A percentile compares a stretch with the other conserved stretches of the same genome.
phyloP scores from a whole-genome alignment of 2,113 vertebrate genomes.

The Caretta caretta region DNA sequence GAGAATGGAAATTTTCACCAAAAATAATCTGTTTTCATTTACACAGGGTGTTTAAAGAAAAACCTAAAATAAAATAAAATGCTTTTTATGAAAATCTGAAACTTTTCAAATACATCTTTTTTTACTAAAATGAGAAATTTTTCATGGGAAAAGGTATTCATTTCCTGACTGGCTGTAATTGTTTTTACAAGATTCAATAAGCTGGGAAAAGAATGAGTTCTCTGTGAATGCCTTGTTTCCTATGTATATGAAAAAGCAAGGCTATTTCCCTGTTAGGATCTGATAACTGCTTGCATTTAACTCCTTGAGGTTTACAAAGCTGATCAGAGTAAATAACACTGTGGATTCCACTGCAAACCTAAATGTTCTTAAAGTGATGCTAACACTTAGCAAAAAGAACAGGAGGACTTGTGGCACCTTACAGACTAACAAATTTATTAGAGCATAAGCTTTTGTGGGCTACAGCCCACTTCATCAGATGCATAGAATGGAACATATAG shows the following conservation, averaged over 20 bases:
- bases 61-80: background rate
- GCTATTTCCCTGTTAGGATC: background rate
- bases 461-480: too few species aligned
- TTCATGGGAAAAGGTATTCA: background rate
- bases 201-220: rapidly evolving
- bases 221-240: background rate
- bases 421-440: too few species aligned
- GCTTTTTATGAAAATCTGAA: background rate
- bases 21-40: background rate
- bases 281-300: background rate
- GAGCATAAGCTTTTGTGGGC: too few species aligned
- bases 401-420: too few species aligned
- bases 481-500: too few species aligned
- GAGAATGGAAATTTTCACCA: background rate
- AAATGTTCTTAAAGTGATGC: background rate
- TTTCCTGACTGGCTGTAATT: background rate
- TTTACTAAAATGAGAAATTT: background rate
- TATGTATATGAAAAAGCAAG: rapidly evolving
- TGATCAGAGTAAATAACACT: background rate
- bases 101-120: background rate
- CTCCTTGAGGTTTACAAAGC: background rate
- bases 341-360: background rate
- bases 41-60: background rate
- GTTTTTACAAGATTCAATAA: rapidly evolving
- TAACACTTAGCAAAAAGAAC: background rate